A percentile compares a stretch with the other conserved stretches of the same genome.
These are phyloP conservation scores for Podilymbus podiceps DNA, from an alignment of 2,113 vertebrate genomes.

Conservation along the genomic window DNA sequence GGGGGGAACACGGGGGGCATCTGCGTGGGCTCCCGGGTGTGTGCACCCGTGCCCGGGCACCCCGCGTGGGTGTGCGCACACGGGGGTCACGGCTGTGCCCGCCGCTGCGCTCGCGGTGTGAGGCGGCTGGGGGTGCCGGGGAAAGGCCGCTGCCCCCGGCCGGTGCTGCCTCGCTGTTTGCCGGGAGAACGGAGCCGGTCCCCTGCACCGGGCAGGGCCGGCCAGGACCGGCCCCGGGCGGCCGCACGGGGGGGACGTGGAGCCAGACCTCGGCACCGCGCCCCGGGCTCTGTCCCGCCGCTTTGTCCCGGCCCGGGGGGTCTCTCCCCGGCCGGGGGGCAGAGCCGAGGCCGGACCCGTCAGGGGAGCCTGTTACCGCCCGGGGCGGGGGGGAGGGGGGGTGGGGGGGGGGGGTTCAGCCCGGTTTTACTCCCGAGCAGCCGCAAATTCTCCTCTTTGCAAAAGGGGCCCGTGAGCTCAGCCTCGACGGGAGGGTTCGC, in stretches of 20 bases:
- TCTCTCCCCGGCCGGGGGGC: neutral
- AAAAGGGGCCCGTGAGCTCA: neutral
- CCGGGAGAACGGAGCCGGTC: neutral
- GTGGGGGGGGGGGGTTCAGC: too few relatives aligned
- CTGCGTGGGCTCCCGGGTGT: neutral
- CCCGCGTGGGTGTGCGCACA: neutral
- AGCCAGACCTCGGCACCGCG: neutral
- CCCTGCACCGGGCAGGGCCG: neutral
- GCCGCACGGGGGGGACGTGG: conserved; percentile 51
- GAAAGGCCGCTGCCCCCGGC: neutral
- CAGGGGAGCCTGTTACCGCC: neutral
- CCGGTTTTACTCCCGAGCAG: neutral
- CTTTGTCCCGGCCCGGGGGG: neutral
- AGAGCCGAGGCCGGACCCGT: neutral
- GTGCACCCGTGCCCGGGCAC: neutral
- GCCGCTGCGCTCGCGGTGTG: neutral
- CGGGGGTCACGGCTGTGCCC: neutral
- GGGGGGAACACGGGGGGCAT: neutral
- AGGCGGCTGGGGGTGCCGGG: neutral
- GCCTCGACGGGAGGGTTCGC: neutral
- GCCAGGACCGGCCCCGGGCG: neutral
- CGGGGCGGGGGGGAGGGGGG: too few relatives aligned
- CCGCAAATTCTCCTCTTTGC: neutral
- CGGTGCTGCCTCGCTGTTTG: neutral
- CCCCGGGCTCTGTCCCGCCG: neutral